These are phyloP conservation scores for Acrossocheilus fasciatus DNA, from an alignment of 2,797 vertebrate species.

Conservation along the genomic window DNA sequence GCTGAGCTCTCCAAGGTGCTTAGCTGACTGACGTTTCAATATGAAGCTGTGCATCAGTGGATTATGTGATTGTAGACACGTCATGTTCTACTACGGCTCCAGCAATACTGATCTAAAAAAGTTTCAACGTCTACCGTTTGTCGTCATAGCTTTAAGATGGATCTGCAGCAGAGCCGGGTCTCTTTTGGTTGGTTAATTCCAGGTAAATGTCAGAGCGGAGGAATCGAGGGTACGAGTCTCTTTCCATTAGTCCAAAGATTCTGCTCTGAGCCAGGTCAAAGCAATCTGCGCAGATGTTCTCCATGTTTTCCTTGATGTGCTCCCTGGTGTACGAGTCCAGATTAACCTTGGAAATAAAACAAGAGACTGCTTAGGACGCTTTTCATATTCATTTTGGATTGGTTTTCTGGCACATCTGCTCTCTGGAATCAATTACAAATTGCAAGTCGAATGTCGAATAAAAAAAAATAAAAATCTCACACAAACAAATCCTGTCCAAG, in stretches of 20 bases:
- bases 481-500: not conserved
- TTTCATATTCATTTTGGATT: not conserved
- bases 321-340: constrained; percentile 92
- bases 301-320: constrained; percentile 86
- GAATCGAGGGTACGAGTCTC: constrained; percentile 95
- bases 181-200: constrained; percentile 84
- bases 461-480: not conserved
- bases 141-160: constrained; percentile 48
- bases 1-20: constrained; percentile 34
- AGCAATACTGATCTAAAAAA: constrained; percentile 5
- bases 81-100: constrained; percentile 39
- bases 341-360: constrained; percentile 83
- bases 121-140: constrained; percentile 3
- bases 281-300: constrained; percentile 80
- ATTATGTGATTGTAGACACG: constrained; percentile 40
- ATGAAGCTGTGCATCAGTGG: constrained; percentile 31
- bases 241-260: constrained; percentile 93
- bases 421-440: not conserved
- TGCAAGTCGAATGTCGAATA: not conserved
- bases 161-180: constrained; percentile 44
- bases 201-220: constrained; percentile 91
- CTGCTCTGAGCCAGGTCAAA: constrained; percentile 92
- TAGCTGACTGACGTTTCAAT: constrained; percentile 23
- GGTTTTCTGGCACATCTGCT: not conserved
- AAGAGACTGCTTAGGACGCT: constrained; percentile 3